A percentile compares a stretch with the other conserved stretches of the same genome.
phyloP scores from a whole-genome alignment of 2,113 vertebrate genomes.

The Podocnemis expansa region DNA sequence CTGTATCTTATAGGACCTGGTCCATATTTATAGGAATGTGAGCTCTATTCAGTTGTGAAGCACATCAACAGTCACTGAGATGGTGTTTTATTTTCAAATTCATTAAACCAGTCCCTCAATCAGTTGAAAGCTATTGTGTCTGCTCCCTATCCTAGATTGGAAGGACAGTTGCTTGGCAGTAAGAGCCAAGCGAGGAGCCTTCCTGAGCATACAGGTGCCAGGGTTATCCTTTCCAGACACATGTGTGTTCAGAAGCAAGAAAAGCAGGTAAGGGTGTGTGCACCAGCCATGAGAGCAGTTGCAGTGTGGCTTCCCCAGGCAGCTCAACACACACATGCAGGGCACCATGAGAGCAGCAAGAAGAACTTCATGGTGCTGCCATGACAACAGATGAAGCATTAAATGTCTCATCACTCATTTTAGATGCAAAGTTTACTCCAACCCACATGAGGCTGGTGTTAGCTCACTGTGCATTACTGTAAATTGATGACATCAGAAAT shows the following conservation, averaged over 20 bases:
- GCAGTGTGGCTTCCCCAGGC: not conserved
- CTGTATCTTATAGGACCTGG: too few species aligned
- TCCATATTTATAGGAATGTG: not conserved
- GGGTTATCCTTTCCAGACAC: not conserved
- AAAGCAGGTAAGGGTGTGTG: not conserved
- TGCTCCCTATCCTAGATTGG: not conserved
- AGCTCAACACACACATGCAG: not conserved
- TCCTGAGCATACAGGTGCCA: not conserved
- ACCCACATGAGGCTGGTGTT: not conserved
- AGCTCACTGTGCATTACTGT: not conserved
- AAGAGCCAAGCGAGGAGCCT: not conserved
- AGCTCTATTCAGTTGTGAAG: not conserved
- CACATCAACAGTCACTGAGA: not conserved
- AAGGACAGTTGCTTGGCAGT: not conserved
- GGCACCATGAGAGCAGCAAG: not conserved
- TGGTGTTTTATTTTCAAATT: not conserved
- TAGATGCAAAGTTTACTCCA: not conserved
- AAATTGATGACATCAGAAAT: not conserved
- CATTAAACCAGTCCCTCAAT: not conserved
- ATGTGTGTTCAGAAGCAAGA: not conserved
- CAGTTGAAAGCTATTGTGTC: not conserved
- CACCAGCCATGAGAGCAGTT: not conserved
- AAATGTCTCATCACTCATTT: not conserved
- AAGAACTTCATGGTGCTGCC: not conserved
- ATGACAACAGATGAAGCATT: not conserved